Evolutionary conservation across 2,113 vertebrate species (phyloP), one percentile per base, ranked within the genome.

Genomic region (Tursiops truncatus): DNA sequence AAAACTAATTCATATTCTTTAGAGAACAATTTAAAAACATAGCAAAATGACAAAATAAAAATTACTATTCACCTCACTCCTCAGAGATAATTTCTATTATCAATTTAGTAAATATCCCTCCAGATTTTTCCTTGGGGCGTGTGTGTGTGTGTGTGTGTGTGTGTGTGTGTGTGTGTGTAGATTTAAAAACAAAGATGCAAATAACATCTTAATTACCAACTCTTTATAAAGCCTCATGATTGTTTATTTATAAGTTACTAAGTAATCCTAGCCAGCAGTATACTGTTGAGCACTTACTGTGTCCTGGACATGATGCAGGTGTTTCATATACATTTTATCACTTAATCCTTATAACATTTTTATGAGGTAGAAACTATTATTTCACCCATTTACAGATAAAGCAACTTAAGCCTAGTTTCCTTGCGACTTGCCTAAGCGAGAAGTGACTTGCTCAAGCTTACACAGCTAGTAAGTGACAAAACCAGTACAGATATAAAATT

Each of bases 21-120:
- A 91, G 62, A 86, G 38, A 94, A 90, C n/a, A 96, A 89, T 84
- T 95, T 84, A 38, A 94, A 97, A 96, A 93, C 21, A 84, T 53
- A 89, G 28, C 74, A 89, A 71, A 85, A 88, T 56, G 21, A 38
- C 68, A 25, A 95, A 95, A 93, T 88, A 93, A 95, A 96, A 94
- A 71, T 79, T 67, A 81, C 25, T 94, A 3, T 82, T 71, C 56
- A 76, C 65, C 23, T 89, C 18, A 89, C 0, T 31, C 20, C 47
- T 89, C 44, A 91, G 14, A 96, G 60, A 36, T 47, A 87, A 84
- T 77, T 79, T n/a, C 44, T 81, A 17, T 33, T 56, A 74, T 63
- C 50, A 96, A 26, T 79, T 92, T 60, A 31, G 73, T 79, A 31
- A 94, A 60, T 92, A 36, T 62, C 17, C 53, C 92, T 83, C 47